Base-by-base conservation (phyloP, 2,888 invertebrate species). In the Scelioninae gen. 2 region DNA sequence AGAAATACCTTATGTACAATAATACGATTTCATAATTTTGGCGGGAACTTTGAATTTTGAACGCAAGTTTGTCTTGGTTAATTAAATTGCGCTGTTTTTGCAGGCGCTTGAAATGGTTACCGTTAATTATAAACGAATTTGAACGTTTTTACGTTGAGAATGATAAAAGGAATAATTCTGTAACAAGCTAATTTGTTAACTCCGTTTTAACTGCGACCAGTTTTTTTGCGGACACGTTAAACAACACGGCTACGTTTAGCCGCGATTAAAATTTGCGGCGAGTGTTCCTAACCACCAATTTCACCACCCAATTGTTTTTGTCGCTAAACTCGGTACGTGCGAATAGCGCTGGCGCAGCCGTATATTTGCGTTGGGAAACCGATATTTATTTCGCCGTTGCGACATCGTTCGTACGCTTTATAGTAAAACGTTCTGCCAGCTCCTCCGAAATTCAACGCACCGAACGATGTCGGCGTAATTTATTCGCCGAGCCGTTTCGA, bases 321-420 rank as follows among this genome's bases (percentile, higher is more conserved):
- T 13, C 13, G 18, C n/a, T 50, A 45, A 50, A 37, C 48, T n/a
- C 57, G 25, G 50, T 61, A 73, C 58, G 68, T 68, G 73, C 58
- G 67, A 73, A 73, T 68, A 45, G 53, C 46, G 61, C 52, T 57
- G 57, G 58, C 53, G 57, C 13, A 11, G 22, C 19, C 61, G 57
- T 50, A 67, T 67, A 63, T 58, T 73, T 63, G 31, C 33, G 68
- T 73, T 73, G 73, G 33, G 73, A 73, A 73, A 73, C 55, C 45
- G 61, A 73, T 67, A 73, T 73, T 68, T 73, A 68, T 61, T 63
- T 68, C 63, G 35, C 25, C 35, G 45, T 73, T 73, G 68, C 73
- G 37, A 61, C 55, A 73, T 41, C 35, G 13, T 18, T 72, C n/a
- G 33, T 28, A 39, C 22, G 18, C 52, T 18, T 46, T 52, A 60